A percentile compares a stretch with the other conserved stretches of the same genome.
Conservation (phyloP, 2,113 vertebrate genomes). For the Myotis lucifugus region DNA sequence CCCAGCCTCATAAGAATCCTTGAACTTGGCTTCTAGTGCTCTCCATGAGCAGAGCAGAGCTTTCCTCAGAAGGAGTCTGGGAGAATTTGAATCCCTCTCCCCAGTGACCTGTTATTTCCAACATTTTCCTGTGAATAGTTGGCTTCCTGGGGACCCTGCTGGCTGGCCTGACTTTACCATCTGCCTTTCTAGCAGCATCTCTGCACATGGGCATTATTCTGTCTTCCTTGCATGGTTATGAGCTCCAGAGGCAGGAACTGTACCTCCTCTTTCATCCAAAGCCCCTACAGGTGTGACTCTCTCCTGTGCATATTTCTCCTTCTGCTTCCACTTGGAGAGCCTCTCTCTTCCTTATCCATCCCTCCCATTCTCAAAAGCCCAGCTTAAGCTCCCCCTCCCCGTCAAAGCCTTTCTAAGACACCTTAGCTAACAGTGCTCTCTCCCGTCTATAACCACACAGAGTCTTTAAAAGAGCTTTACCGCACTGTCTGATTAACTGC, state of each 20-base stretch:
- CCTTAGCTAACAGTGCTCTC: neutral
- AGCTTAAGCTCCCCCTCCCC: fast-evolving
- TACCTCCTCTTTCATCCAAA: neutral
- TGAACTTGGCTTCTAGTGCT: neutral
- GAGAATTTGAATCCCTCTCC: neutral
- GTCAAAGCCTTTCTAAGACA: neutral
- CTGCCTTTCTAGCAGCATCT: neutral
- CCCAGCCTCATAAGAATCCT: neutral
- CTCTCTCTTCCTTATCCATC: neutral
- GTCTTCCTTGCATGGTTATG: neutral
- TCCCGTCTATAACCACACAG: neutral
- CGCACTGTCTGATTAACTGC: neutral
- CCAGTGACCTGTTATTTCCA: neutral
- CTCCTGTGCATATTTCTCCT: neutral
- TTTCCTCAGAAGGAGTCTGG: neutral
- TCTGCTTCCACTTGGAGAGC: neutral
- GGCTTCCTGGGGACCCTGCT: neutral
- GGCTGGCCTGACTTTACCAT: neutral
- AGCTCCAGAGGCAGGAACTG: neutral
- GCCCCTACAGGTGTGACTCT: neutral
- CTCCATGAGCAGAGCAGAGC: neutral
- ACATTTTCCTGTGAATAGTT: neutral
- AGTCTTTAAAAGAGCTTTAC: neutral
- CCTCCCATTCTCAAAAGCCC: neutral
- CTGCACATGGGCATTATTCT: neutral